Evolutionary conservation across 2,797 vertebrate species (phyloP).

Genomic region (Chloroceryle amazona): DNA sequence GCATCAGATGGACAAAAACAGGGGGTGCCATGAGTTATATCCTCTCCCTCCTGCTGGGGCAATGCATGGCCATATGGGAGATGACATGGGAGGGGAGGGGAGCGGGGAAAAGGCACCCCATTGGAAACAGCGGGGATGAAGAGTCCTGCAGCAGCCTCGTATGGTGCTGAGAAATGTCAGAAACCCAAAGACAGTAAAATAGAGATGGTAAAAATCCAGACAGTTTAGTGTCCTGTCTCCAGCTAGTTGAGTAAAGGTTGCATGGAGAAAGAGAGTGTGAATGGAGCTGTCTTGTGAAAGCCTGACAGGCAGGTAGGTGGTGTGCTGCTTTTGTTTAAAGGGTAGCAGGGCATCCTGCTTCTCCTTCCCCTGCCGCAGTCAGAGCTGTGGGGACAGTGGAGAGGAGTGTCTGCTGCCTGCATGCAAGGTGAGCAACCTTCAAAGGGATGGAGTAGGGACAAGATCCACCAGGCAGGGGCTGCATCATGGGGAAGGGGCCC

Average conservation of each 20-base stretch:
- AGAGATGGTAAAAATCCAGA: background rate
- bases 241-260: background rate
- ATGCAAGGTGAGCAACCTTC: background rate
- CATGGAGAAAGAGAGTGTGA: rapidly evolving
- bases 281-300: background rate
- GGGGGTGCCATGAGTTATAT: background rate
- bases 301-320: background rate
- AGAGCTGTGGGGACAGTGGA: background rate
- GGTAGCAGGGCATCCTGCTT: background rate
- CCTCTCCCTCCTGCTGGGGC: background rate
- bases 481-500: background rate
- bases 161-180: background rate
- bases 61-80: background rate
- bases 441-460: background rate
- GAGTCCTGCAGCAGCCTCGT: background rate
- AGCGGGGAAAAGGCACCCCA: background rate
- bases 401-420: background rate
- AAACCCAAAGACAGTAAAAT: background rate
- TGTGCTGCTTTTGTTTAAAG: background rate
- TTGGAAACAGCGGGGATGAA: background rate
- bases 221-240: background rate
- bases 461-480: background rate
- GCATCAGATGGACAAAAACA: background rate
- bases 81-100: background rate
- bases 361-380: background rate